Percentiles rank a stretch among this genome's conserved stretches.
Evolutionary conservation across 2,797 vertebrate species (phyloP).

Genomic region (Allobates femoralis): DNA sequence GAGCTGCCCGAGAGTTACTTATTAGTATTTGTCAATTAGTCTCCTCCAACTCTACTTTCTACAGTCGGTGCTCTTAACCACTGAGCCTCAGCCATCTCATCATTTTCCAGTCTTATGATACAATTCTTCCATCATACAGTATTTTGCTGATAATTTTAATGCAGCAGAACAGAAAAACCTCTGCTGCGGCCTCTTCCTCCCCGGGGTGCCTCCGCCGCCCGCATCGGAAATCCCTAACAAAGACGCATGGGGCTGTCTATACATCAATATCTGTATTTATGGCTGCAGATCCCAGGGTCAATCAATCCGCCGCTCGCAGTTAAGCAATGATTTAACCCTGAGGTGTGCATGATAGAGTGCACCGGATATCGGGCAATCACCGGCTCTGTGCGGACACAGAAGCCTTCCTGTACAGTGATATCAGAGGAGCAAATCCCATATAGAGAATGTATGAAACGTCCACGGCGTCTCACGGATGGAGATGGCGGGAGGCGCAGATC

Average conservation of each 20-base stretch:
- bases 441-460: background rate
- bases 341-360: background rate
- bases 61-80: background rate
- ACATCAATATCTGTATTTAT: conserved; percentile 20
- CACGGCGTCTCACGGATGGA: conserved; percentile 16
- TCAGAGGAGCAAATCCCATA: background rate
- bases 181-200: background rate
- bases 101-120: background rate
- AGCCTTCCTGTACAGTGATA: background rate
- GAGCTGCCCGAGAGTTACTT: no score
- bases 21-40: background rate
- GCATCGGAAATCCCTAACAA: background rate
- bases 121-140: background rate
- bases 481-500: conserved; percentile 60
- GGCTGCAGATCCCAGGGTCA: background rate
- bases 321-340: conserved; percentile 2
- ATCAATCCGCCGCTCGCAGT: background rate
- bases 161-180: background rate
- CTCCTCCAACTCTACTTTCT: background rate
- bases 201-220: background rate
- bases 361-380: background rate
- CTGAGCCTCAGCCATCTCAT: background rate
- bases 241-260: conserved; percentile 5
- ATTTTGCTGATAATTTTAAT: conserved; percentile 11
- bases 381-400: no score